phyloP scores from a whole-genome alignment of 1,140 invertebrate genomes.

The Drosophila persimilis region DNA sequence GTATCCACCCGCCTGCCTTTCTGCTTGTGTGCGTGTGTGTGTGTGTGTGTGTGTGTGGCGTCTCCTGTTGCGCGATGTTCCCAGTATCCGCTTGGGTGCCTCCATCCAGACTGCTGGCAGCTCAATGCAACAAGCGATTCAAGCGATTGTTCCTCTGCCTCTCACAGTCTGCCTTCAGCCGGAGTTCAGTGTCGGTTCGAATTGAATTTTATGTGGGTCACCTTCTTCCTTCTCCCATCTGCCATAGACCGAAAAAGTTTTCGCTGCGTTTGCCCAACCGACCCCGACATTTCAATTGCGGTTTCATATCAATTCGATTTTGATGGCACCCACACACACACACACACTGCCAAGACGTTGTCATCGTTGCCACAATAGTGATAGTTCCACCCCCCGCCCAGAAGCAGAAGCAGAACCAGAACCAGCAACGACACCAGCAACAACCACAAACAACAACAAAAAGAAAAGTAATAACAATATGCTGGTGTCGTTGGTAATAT shows the following conservation, averaged over 20 bases:
- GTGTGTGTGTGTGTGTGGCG: slow-evolving; percentile 32
- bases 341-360: slow-evolving; percentile 64
- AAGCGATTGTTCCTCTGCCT: slow-evolving; percentile 23
- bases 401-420: not conserved
- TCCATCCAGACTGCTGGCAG: slow-evolving; percentile 8
- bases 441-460: slow-evolving; percentile 41
- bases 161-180: slow-evolving; percentile 1
- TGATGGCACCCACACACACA: slow-evolving; percentile 64
- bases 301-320: slow-evolving; percentile 70
- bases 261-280: slow-evolving; percentile 38
- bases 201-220: slow-evolving; percentile 71
- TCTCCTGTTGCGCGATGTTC: slow-evolving; percentile 59
- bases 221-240: slow-evolving; percentile 2
- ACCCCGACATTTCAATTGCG: slow-evolving; percentile 72
- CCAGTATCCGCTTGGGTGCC: slow-evolving; percentile 17
- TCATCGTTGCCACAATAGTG: slow-evolving; percentile 18
- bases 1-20: too few species aligned
- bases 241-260: slow-evolving; percentile 49
- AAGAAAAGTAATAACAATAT: slow-evolving; percentile 66
- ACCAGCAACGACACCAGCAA: too few species aligned
- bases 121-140: slow-evolving; percentile 58
- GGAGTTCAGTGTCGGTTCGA: slow-evolving; percentile 27
- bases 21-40: slow-evolving; percentile 8
- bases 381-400: slow-evolving; percentile 22
- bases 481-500: slow-evolving; percentile 76